These are phyloP conservation scores for Ctenopoma multispine DNA, from an alignment of 2,797 vertebrate species.

Conservation along the genomic window DNA sequence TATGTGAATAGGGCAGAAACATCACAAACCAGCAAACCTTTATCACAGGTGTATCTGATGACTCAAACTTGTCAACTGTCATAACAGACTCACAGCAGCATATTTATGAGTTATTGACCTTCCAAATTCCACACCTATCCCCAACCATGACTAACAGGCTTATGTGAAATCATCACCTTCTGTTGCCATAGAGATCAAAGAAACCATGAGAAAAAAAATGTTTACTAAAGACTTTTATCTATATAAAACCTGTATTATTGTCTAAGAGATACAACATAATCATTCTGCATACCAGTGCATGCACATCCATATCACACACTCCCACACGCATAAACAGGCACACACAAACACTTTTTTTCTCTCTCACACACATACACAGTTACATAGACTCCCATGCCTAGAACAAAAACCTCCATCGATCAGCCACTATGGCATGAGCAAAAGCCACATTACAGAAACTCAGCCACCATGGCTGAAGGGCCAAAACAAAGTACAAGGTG, in stretches of 20 bases:
- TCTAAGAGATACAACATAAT: constrained; percentile 54
- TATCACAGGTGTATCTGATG: constrained; percentile 4
- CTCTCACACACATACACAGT: constrained; percentile 11
- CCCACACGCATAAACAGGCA: constrained; percentile 54
- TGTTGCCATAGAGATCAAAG: constrained; percentile 77
- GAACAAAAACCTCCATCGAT: constrained; percentile 39
- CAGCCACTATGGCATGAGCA: constrained; percentile 61
- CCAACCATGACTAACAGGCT: constrained; percentile 77
- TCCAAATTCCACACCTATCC: constrained; percentile 78
- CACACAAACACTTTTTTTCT: constrained; percentile 9
- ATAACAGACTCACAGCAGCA: constrained; percentile 33
- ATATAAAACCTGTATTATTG: constrained; percentile 61
- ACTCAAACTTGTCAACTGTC: constrained; percentile 37
- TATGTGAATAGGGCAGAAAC: neutral
- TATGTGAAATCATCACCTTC: constrained; percentile 76
- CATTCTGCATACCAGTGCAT: constrained; percentile 54
- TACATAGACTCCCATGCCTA: constrained; percentile 26
- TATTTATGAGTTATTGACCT: constrained; percentile 69
- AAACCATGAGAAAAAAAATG: constrained; percentile 56
- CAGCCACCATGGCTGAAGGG: constrained; percentile 66
- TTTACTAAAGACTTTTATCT: constrained; percentile 69
- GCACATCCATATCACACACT: constrained; percentile 43
- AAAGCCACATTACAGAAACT: constrained; percentile 78
- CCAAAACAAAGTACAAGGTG: constrained; percentile 72
- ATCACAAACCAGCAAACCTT: neutral